Evolutionary conservation across 2,797 vertebrate species (phyloP).

Genomic region (Myripristis jacobus): DNA sequence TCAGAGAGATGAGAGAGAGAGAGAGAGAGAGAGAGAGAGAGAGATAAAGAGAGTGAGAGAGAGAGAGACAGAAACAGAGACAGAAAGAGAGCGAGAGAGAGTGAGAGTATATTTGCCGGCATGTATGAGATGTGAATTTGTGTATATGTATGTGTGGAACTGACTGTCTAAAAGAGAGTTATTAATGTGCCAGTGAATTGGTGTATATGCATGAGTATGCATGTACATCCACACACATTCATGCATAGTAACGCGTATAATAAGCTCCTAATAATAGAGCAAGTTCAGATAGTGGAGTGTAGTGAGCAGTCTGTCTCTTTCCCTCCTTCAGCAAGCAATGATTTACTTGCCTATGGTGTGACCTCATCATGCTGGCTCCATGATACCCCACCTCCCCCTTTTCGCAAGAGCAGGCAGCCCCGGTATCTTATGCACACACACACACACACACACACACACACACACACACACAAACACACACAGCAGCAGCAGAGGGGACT

Average conservation of each 20-base stretch:
- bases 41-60: too few relatives aligned
- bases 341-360: slow-evolving; percentile 94
- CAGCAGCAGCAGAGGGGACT: slow-evolving; percentile 58
- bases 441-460: slow-evolving; percentile 23
- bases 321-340: slow-evolving; percentile 85
- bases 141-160: slow-evolving; percentile 17
- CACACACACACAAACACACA: slow-evolving; percentile 22
- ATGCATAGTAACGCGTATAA: slow-evolving; percentile 55
- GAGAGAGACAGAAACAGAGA: too few relatives aligned
- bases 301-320: slow-evolving; percentile 73
- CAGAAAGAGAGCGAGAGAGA: too few relatives aligned
- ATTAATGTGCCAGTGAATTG: slow-evolving; percentile 43
- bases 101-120: too few relatives aligned
- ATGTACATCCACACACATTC: slow-evolving; percentile 39
- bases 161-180: slow-evolving; percentile 46
- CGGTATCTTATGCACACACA: slow-evolving; percentile 44
- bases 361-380: slow-evolving; percentile 92
- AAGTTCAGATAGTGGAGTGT: slow-evolving; percentile 63
- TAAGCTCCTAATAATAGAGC: slow-evolving; percentile 75
- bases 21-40: too few relatives aligned
- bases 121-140: neutral
- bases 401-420: slow-evolving; percentile 50
- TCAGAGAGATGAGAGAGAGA: too few relatives aligned
- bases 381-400: slow-evolving; percentile 84
- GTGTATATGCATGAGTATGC: slow-evolving; percentile 29